These are phyloP conservation scores for Helarctos malayanus DNA, from an alignment of 2,797 vertebrate species.

Conservation along the genomic window DNA sequence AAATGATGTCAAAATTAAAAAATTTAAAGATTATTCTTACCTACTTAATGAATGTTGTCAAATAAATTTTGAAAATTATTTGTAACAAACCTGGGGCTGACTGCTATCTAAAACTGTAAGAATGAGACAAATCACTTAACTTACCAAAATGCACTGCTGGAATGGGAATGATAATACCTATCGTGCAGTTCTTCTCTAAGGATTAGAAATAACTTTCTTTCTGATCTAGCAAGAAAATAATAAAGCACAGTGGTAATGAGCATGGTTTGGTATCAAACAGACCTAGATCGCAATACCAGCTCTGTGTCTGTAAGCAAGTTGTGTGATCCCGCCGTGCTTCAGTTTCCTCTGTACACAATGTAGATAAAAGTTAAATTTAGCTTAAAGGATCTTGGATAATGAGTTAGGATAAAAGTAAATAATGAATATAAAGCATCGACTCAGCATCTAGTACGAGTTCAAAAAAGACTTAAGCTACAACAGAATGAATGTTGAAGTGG, in stretches of 20 bases:
- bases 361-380: not conserved
- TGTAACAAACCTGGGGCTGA: not conserved
- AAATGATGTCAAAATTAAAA: conserved; percentile 45
- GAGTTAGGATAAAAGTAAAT: not conserved
- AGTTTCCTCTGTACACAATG: not conserved
- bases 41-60: not conserved
- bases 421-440: conserved; percentile 13
- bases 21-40: not conserved
- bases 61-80: not conserved
- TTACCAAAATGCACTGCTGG: not conserved
- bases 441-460: not conserved
- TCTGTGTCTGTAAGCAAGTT: not conserved
- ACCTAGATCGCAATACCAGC: not conserved
- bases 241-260: not conserved
- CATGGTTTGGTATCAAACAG: not conserved
- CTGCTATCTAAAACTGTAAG: not conserved
- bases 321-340: not conserved
- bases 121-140: not conserved
- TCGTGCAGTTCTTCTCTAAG: not conserved
- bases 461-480: conserved; percentile 10
- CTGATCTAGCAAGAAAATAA: conserved; percentile 37
- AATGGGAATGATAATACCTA: not conserved
- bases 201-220: conserved; percentile 11
- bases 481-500: not conserved
- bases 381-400: not conserved